These are phyloP conservation scores for Oncorhynchus tshawytscha DNA, from an alignment of 2,113 vertebrate species.

Conservation along the genomic window DNA sequence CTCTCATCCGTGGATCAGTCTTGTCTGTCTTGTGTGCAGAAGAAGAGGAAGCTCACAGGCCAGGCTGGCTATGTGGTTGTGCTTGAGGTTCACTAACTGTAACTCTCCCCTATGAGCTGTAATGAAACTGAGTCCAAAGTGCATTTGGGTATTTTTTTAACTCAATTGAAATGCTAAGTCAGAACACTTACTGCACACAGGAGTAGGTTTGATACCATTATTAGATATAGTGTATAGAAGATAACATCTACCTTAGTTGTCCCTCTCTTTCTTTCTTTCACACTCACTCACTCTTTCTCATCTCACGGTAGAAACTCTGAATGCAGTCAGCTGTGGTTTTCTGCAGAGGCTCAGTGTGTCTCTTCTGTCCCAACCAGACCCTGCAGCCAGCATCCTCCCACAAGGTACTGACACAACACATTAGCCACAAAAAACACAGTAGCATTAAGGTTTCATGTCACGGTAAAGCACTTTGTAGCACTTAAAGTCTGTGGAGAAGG, in stretches of 20 bases:
- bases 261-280: not conserved
- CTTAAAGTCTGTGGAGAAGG: not conserved
- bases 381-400: slow-evolving; percentile 50
- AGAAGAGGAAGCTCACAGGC: not conserved
- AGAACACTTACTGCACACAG: not conserved
- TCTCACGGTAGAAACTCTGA: slow-evolving; percentile 80
- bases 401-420: slow-evolving; percentile 64
- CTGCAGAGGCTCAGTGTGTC: slow-evolving; percentile 80
- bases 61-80: not conserved
- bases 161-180: not conserved
- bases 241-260: not conserved
- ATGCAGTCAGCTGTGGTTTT: slow-evolving; percentile 85
- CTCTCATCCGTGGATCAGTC: not conserved
- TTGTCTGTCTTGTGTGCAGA: not conserved
- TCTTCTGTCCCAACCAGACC: slow-evolving; percentile 75
- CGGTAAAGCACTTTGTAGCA: not conserved
- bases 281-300: not conserved
- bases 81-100: not conserved
- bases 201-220: not conserved
- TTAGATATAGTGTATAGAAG: too few species aligned
- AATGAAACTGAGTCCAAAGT: not conserved
- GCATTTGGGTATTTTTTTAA: not conserved
- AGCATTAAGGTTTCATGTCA: not conserved
- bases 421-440: not conserved
- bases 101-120: not conserved